Evolutionary conservation across 2,113 vertebrate species (phyloP).

Genomic region (Zonotrichia leucophrys): DNA sequence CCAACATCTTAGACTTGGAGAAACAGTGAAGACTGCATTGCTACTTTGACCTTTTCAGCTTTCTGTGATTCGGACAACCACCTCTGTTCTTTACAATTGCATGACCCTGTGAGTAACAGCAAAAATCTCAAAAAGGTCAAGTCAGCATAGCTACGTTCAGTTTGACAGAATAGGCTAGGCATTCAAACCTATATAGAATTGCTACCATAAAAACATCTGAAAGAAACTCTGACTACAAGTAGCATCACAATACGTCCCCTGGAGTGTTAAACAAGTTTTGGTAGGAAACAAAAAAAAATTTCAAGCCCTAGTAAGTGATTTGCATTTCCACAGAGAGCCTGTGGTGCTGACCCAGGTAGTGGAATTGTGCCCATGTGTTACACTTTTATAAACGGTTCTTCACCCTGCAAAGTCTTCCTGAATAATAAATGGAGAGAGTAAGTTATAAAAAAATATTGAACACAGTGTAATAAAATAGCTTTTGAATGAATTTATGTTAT

Average conservation of each 20-base stretch:
- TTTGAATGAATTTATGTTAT: background rate
- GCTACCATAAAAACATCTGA: background rate
- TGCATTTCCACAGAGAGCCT: background rate
- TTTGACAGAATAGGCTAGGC: slow-evolving; percentile 19
- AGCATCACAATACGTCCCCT: background rate
- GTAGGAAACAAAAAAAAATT: background rate
- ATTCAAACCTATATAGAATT: background rate
- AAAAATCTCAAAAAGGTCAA: slow-evolving; percentile 55
- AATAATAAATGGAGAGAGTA: background rate
- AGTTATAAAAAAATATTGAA: background rate
- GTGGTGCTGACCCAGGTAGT: background rate
- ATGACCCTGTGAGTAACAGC: background rate
- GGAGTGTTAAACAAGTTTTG: background rate
- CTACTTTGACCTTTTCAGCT: slow-evolving; percentile 54
- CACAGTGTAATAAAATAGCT: background rate
- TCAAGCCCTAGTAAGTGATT: background rate
- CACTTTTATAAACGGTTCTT: background rate
- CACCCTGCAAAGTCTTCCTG: background rate
- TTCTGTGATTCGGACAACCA: background rate
- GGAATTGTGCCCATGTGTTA: background rate
- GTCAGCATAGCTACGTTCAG: background rate
- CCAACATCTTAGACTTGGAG: background rate
- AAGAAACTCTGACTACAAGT: background rate
- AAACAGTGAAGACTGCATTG: background rate
- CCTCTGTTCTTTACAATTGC: slow-evolving; percentile 3